Base-by-base conservation (phyloP, 2,888 invertebrate species). In the Schizotus pectinicornis region DNA sequence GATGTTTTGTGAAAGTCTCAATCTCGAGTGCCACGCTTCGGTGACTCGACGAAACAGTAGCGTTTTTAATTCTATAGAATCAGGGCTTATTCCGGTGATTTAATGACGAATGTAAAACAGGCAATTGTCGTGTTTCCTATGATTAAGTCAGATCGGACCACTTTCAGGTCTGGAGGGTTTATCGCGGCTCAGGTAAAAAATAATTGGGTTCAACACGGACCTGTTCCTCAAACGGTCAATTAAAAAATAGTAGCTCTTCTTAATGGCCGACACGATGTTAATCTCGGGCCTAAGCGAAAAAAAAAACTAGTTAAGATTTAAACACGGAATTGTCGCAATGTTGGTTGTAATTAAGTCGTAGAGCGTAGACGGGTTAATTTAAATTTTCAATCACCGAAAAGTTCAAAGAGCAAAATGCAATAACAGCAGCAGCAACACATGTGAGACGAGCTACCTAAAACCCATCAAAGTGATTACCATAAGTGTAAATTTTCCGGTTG, bases 211-310 rank as follows among this genome's bases (percentile, higher is more conserved):
- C 22, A 22, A 22, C 22, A 22, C 22, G 22, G 22, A 22, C 22
- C 22, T 3, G 22, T 22, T 22, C 22, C 22, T 22, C 22, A 22
- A 22, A 22, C 22, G 22, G 22, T 22, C 22, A 22, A 22, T 22
- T 22, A 22, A 22, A 22, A 38, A 11, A 11, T 7, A 11, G 38
- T 14, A 37, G 37, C 12, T 9, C 37, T 9, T 30, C 41, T 41
- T 41, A 41, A 41, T 41, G 41, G 41, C 31, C 13, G 41, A 41
- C 41, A 41, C 22, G 41, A 41, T 41, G 13, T 1, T 41, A 30
- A 41, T 41, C 41, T 12, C 22, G 41, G 2, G 6, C 22, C 6
- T 14, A 39, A 39, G 9, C 9, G 6, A 39, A 39, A 12, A 39
- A 8, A 39, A 41, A 9, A 22, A 22, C 22, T 22, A 3, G 22